Evolutionary conservation across 2,888 invertebrate species (phyloP).

Genomic region (Cephus pygmeus): DNA sequence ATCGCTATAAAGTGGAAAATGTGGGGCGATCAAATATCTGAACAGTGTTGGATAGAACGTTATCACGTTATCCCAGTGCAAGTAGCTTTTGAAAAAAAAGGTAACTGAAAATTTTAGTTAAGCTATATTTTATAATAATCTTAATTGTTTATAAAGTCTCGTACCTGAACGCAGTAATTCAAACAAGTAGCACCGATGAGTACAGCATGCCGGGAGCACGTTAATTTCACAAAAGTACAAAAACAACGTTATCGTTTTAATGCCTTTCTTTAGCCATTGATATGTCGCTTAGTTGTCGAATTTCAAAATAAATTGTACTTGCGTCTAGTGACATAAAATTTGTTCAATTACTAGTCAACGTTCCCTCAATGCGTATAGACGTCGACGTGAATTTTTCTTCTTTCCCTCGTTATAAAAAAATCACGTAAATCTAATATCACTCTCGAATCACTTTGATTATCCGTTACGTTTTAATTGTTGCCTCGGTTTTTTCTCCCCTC

Average conservation of each 20-base stretch:
- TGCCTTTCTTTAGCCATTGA: not conserved
- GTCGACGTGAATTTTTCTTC: not conserved
- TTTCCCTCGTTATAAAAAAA: not conserved
- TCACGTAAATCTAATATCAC: constrained; percentile 18
- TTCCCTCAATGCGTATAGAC: not conserved
- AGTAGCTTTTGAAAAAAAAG: not conserved
- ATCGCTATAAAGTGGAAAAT: constrained; percentile 29
- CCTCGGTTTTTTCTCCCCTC: constrained; percentile 9
- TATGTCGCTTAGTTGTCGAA: not conserved
- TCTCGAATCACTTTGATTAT: constrained; percentile 24
- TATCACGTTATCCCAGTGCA: constrained; percentile 20
- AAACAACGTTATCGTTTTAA: not conserved
- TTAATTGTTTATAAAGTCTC: not conserved
- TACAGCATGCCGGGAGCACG: constrained; percentile 1
- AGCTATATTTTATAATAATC: not conserved
- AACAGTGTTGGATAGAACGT: constrained; percentile 29
- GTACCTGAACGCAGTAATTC: not conserved
- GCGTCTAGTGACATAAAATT: not conserved
- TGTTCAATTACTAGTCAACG: not conserved
- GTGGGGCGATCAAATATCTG: constrained; percentile 51
- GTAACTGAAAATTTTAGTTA: not conserved
- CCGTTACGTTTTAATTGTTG: constrained; percentile 21
- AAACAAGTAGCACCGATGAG: not conserved
- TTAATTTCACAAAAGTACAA: not conserved
- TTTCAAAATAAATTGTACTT: not conserved